A percentile compares a stretch with the other conserved stretches of the same genome.
Evolutionary conservation across 2,888 invertebrate species (phyloP).

Genomic region (Diplolepis rosae): DNA sequence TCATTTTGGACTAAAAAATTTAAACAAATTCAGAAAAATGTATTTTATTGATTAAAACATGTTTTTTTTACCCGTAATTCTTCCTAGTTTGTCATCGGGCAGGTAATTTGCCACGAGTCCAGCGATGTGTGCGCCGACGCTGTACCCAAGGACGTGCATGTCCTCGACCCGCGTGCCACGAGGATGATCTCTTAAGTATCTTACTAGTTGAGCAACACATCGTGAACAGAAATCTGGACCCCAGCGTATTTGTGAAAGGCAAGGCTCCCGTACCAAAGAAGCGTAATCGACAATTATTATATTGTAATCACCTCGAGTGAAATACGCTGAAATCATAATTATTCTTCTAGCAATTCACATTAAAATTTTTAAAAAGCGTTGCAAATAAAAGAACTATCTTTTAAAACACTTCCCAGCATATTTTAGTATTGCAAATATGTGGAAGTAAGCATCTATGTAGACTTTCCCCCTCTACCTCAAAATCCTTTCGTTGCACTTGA

Average conservation of each 20-base stretch:
- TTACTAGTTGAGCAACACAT: slow-evolving; percentile 87
- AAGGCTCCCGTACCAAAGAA: slow-evolving; percentile 86
- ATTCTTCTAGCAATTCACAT: too few relatives aligned
- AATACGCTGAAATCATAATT: slow-evolving; percentile 79
- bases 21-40: slow-evolving; percentile 7
- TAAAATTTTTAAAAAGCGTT: not conserved
- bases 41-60: not conserved
- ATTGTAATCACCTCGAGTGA: slow-evolving; percentile 86
- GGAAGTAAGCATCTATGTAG: too few relatives aligned
- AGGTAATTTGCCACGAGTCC: slow-evolving; percentile 88
- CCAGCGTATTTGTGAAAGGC: slow-evolving; percentile 82
- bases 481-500: too few relatives aligned
- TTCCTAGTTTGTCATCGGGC: slow-evolving; percentile 84
- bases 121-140: slow-evolving; percentile 90
- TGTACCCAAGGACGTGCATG: slow-evolving; percentile 89
- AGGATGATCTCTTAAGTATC: slow-evolving; percentile 86
- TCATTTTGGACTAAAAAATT: not conserved
- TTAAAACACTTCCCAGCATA: not conserved
- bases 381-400: not conserved
- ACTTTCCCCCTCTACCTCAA: too few relatives aligned
- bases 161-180: slow-evolving; percentile 84
- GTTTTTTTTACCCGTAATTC: slow-evolving; percentile 82
- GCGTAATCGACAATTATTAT: slow-evolving; percentile 92
- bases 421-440: too few relatives aligned
- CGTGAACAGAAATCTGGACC: slow-evolving; percentile 76